These are phyloP conservation scores for Cathartes aura DNA, from an alignment of 2,113 vertebrate species.

Conservation along the genomic window DNA sequence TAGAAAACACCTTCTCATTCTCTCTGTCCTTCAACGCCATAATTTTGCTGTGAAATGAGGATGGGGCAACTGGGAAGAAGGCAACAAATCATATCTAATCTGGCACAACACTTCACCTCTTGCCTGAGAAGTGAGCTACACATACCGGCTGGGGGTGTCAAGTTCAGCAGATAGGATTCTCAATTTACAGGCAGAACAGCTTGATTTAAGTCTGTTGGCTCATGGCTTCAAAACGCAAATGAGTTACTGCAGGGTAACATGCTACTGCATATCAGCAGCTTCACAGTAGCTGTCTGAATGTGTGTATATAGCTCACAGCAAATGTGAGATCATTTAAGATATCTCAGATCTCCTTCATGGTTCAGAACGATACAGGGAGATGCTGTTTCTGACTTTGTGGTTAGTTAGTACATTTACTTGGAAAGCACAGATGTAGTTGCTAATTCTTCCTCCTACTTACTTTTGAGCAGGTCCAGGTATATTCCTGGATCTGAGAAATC, in stretches of 20 bases:
- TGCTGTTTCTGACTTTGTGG: not conserved
- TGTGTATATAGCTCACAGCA: not conserved
- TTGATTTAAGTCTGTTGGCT: slow-evolving; percentile 45
- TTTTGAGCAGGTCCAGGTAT: not conserved
- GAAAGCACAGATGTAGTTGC: not conserved
- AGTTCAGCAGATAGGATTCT: not conserved
- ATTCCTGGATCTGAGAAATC: not conserved
- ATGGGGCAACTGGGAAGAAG: not conserved
- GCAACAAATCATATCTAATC: not conserved
- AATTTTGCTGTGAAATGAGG: not conserved
- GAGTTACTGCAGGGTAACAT: slow-evolving; percentile 7
- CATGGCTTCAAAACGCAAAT: slow-evolving; percentile 1
- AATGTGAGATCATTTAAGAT: not conserved
- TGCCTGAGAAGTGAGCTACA: not conserved
- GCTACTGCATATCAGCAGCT: not conserved
- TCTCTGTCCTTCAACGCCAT: not conserved
- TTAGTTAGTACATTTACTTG: not conserved
- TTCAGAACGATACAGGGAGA: not conserved
- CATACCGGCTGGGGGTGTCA: not conserved
- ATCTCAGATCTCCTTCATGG: not conserved
- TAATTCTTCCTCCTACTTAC: not conserved
- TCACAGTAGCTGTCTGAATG: not conserved
- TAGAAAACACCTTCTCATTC: not conserved
- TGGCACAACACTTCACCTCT: not conserved
- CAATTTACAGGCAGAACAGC: slow-evolving; percentile 7